These are phyloP conservation scores for Chroicocephalus ridibundus DNA, from an alignment of 2,113 vertebrate genomes.

Conservation along the genomic window DNA sequence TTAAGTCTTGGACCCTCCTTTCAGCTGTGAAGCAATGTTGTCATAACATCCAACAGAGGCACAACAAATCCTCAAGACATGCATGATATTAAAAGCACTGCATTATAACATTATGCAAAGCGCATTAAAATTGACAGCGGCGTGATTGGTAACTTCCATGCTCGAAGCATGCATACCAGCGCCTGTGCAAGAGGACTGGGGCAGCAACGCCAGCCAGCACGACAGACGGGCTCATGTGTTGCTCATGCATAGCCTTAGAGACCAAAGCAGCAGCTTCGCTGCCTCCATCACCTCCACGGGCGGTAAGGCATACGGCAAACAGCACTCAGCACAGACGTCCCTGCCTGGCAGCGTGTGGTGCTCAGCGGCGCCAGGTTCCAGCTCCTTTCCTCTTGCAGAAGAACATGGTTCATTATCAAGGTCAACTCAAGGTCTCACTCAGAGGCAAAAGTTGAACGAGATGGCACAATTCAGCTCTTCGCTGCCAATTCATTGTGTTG, in stretches of 20 bases:
- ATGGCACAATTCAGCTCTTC: not conserved
- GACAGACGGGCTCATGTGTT: fast-evolving
- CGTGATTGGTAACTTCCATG: not conserved
- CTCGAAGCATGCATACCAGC: fast-evolving
- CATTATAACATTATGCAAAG: not conserved
- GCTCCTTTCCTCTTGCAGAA: not conserved
- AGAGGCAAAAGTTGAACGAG: fast-evolving
- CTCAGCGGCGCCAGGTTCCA: not conserved
- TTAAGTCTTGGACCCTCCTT: not conserved
- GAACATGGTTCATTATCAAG: not conserved
- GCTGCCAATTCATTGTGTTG: not conserved
- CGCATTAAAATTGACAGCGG: fast-evolving
- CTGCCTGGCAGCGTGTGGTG: fast-evolving
- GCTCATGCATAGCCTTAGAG: fast-evolving
- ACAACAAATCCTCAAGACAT: not conserved
- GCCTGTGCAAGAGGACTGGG: not conserved
- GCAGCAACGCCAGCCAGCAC: fast-evolving
- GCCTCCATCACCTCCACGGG: not conserved
- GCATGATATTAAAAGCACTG: fast-evolving
- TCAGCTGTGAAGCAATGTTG: not conserved
- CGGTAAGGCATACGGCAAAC: fast-evolving
- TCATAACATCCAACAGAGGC: not conserved
- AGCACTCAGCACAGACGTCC: fast-evolving
- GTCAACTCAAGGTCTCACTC: not conserved
- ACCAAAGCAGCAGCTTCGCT: not conserved